Evolutionary conservation across 2,888 invertebrate genomes (phyloP), one percentile per base, ranked within the genome.

Genomic region (Melanostoma mellinum): DNA sequence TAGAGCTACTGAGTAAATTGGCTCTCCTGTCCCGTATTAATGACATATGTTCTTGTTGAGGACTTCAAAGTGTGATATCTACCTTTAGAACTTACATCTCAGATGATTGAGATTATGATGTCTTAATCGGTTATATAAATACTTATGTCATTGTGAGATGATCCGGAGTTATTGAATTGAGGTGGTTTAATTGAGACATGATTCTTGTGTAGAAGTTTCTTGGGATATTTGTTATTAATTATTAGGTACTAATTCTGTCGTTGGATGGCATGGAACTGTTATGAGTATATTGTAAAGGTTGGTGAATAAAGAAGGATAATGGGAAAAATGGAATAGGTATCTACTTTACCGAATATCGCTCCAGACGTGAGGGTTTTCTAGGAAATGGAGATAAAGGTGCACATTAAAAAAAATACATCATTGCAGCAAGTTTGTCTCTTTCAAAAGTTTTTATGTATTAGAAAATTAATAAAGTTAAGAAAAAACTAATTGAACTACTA

Each of bases 41-140:
- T 84, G 84, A 84, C 79, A 71, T 84, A 84, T 84, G 84, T 71
- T 79, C 55, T 55, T 78, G 63, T 74, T 20, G 42, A 71, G 71
- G 38, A 74, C 53, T 73, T 56, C 60, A 55, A 75, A 79, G 71
- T 75, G 74, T 71, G 56, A 79, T 71, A 48, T 44, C 53, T 58
- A 63, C 67, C 53, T 84, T 44, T 36, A 10, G 58, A 68, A 67
- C 73, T 71, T 71, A 60, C 60, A 75, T 67, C 42, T 10, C 33
- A 84, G 69, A 78, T 79, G 79, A 71, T 78, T 78, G 84, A 56
- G 84, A 79, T 79, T 84, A 79, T 71, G 84, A 84, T 75, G 74
- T 38, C 79, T 71, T 74, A 74, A 79, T 84, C 74, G 84, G 74
- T 74, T 55, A 52, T 44, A 75, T 84, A 79, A 84, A 84, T 63